Conservation (phyloP, 2,113 vertebrate genomes). For the Ginglymostoma cirratum region DNA sequence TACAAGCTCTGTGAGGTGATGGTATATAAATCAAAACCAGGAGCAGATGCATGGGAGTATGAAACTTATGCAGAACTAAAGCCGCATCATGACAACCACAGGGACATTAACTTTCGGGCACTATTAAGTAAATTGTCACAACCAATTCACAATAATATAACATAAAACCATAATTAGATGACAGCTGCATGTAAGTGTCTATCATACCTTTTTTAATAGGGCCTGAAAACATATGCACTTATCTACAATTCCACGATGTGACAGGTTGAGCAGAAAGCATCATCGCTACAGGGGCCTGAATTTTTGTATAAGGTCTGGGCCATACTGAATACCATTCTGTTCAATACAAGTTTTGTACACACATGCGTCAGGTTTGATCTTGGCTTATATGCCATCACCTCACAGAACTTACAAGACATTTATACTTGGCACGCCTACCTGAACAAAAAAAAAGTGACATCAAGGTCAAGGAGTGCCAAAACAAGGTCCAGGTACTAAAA, state of each 20-base stretch:
- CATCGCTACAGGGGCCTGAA: background rate
- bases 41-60: no score
- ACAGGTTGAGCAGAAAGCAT: background rate
- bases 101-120: background rate
- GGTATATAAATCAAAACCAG: no score
- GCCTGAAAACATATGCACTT: background rate
- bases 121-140: background rate
- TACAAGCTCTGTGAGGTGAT: no score
- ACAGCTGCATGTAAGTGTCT: background rate
- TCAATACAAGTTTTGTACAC: background rate
- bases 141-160: background rate
- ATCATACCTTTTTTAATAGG: background rate
- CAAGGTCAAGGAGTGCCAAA: background rate
- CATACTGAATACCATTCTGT: background rate
- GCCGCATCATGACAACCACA: background rate
- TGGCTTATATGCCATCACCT: background rate
- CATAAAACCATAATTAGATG: background rate
- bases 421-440: background rate
- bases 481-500: background rate
- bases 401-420: background rate
- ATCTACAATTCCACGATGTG: background rate
- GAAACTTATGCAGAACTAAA: no score
- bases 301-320: no score
- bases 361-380: background rate
- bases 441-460: background rate